phyloP scores from a whole-genome alignment of 2,888 invertebrate genomes.

The Limnephilus lunatus region DNA sequence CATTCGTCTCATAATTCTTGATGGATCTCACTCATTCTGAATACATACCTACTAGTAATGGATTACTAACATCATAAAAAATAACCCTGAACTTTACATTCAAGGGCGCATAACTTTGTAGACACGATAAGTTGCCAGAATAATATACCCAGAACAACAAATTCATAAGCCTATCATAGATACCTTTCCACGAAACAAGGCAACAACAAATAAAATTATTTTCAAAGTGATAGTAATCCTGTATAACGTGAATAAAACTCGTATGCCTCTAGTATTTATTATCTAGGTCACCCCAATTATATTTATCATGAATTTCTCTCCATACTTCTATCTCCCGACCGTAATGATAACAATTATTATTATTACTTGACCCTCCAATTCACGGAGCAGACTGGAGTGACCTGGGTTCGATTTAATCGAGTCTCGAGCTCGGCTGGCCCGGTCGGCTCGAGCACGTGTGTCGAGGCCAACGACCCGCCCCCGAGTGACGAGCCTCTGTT shows the following conservation, averaged over 20 bases:
- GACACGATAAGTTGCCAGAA: not conserved
- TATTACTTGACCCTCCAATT: not conserved
- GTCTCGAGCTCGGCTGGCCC: not conserved
- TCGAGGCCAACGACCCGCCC: conserved; percentile 67
- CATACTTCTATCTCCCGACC: not conserved
- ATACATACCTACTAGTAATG: not conserved
- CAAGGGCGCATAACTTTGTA: not conserved
- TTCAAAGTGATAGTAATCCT: not conserved
- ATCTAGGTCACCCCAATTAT: not conserved
- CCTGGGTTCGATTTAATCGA: not conserved
- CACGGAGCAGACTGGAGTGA: not conserved
- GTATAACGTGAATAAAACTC: not conserved
- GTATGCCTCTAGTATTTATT: not conserved
- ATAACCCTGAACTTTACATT: not conserved
- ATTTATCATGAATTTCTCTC: not conserved
- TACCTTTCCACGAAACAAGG: not conserved
- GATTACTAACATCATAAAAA: not conserved
- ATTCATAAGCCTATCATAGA: not conserved
- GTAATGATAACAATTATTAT: not conserved
- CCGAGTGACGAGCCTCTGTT: conserved; percentile 66
- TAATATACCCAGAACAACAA: not conserved
- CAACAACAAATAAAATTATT: not conserved
- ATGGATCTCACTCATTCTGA: too few relatives aligned
- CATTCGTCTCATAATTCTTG: too few relatives aligned
- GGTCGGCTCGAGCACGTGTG: conserved; percentile 58